Base-by-base conservation (phyloP, 2,113 vertebrate species). In the Semnornis frantzii region DNA sequence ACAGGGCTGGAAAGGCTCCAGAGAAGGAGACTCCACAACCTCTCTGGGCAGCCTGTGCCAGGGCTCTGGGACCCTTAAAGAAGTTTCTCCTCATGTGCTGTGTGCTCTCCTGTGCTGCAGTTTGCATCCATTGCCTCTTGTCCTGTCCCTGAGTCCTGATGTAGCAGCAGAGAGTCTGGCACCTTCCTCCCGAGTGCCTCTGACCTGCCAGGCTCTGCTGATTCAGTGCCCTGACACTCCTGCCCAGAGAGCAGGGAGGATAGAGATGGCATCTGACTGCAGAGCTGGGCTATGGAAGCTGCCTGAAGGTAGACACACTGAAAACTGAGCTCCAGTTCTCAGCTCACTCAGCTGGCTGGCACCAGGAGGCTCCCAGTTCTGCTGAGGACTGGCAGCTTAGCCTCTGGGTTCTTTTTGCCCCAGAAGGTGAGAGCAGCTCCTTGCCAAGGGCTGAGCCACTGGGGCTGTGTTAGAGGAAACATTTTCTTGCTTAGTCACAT, bases 261-360 rank as follows among this genome's bases (percentile, higher is more conserved):
- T 42, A 18, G 63, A 73, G n/a, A 71, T 71, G 91, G 57, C 59
- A 20, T 54, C 65, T 90, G 80, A 27, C 72, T 59, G 48, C 34
- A 30, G 55, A 71, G 57, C 90, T 89, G 4, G 64, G 42, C 75
- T 85, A 0, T 70, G 59, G 69, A 54, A 85, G 63, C 68, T 62
- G 76, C 60, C 42, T 52, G 30, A 92, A 83, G 57, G 44, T 86
- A 33, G 69, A 42, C 33, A 78, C 78, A 21, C 62, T 86, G 86
- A 86, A 88, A 72, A 84, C 18, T 93, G 64, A 24, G 65, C 70
- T 86, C 62, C 73, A 72, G 62, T 85, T 90, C 77, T 88, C 44
- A 10, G 9, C 7, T 94, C 88, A 69, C 44, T 88, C 80, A 88
- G 92, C 93, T 92, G 50, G 76, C 39, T 92, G 87, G 87, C 92